Percentiles rank a stretch among this genome's conserved stretches.
Conservation (phyloP, 1,140 invertebrate genomes). For the Acromyrmex heyeri region DNA sequence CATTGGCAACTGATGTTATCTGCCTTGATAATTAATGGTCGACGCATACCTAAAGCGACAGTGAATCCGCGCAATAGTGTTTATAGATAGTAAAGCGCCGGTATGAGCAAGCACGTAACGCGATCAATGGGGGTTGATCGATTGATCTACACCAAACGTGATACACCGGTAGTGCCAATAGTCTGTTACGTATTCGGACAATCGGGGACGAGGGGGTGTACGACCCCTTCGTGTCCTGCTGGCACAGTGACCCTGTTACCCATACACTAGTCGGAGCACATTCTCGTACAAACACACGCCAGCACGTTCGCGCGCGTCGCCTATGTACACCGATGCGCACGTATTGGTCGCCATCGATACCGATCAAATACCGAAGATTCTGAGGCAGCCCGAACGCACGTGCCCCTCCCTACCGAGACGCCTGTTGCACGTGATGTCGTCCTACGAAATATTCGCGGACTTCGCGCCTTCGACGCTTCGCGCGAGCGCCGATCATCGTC, state of each 20-base stretch:
- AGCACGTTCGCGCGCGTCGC: conserved; percentile 42
- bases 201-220: conserved; percentile 67
- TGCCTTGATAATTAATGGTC: conserved; percentile 59
- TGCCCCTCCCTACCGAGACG: conserved; percentile 69
- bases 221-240: conserved; percentile 74
- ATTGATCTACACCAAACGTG: conserved; percentile 55
- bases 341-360: conserved; percentile 78
- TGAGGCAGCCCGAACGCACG: conserved; percentile 80
- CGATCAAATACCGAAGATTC: conserved; percentile 84
- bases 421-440: conserved; percentile 80
- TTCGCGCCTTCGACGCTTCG: conserved; percentile 60
- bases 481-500: conserved; percentile 25
- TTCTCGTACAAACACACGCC: conserved; percentile 66
- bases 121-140: conserved; percentile 73
- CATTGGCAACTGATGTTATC: conserved; percentile 53
- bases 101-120: conserved; percentile 46
- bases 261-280: conserved; percentile 65
- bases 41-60: conserved; percentile 62
- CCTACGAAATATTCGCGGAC: conserved; percentile 74
- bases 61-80: conserved; percentile 65
- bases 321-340: conserved; percentile 66
- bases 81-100: conserved; percentile 71
- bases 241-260: conserved; percentile 81
- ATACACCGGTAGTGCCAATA: conserved; percentile 54
- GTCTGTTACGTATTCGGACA: conserved; percentile 70